A percentile compares a stretch with the other conserved stretches of the same genome.
Evolutionary conservation across 2,797 vertebrate genomes (phyloP).

Genomic region (Melanogrammus aeglefinus): DNA sequence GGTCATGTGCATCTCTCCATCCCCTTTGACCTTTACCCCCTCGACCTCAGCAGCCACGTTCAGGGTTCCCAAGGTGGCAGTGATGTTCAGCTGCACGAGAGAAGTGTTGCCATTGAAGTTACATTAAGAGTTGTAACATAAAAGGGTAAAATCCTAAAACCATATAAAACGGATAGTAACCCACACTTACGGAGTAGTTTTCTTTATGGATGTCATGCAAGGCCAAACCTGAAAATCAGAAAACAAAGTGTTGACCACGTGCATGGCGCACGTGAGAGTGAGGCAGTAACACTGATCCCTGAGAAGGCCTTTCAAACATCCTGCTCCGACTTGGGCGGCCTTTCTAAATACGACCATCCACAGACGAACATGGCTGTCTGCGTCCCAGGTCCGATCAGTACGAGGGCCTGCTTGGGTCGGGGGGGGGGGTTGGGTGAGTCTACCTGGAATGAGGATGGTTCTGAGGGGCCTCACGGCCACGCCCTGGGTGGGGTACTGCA

Average conservation of each 20-base stretch:
- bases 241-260: background rate
- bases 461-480: conserved; percentile 84
- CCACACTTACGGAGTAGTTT: conserved; percentile 66
- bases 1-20: conserved; percentile 79
- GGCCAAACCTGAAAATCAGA: conserved; percentile 72
- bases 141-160: background rate
- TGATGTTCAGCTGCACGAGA: conserved; percentile 79
- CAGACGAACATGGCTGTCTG: no score
- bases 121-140: background rate
- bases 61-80: conserved; percentile 79
- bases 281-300: background rate
- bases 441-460: conserved; percentile 86
- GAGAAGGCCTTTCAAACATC: background rate
- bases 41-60: conserved; percentile 85
- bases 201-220: conserved; percentile 70
- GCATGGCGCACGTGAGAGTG: background rate
- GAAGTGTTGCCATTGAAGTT: background rate
- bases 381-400: no score
- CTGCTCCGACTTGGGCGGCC: background rate
- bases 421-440: background rate
- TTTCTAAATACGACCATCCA: no score
- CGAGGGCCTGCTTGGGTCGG: no score
- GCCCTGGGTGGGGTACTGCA: conserved; percentile 88
- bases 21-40: conserved; percentile 78
- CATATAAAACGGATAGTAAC: background rate